A percentile compares a stretch with the other conserved stretches of the same genome.
phyloP scores from a whole-genome alignment of 2,797 vertebrate genomes.

The Smutsia gigantea region DNA sequence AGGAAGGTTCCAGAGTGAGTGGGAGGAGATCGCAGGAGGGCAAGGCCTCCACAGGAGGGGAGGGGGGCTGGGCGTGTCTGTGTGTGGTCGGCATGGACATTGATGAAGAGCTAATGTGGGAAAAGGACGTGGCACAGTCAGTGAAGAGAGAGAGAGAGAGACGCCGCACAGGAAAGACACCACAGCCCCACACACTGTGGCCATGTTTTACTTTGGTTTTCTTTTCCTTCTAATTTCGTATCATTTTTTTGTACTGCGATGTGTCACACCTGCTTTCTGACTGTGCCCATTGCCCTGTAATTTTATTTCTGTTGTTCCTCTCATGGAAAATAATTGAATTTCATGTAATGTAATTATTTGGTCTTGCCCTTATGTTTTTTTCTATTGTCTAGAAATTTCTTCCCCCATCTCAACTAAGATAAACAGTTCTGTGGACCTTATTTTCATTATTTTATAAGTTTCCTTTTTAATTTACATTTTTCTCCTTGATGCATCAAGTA shows the following conservation, averaged over 20 bases:
- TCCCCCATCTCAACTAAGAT: neutral
- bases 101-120: too few species aligned
- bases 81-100: too few species aligned
- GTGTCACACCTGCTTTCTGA: neutral
- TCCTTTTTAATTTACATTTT: neutral
- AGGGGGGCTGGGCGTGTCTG: too few species aligned
- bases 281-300: neutral
- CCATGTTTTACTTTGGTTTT: neutral
- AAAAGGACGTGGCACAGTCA: too few species aligned
- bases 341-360: neutral
- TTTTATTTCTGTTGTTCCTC: neutral
- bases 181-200: too few species aligned
- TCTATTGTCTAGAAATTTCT: neutral
- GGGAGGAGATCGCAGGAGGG: neutral
- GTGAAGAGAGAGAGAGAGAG: too few species aligned
- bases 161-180: too few species aligned
- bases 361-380: neutral
- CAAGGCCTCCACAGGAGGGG: neutral
- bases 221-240: neutral
- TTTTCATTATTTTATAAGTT: neutral
- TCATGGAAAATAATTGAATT: neutral
- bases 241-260: neutral
- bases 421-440: neutral
- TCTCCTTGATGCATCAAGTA: neutral
- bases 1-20: neutral